Base-by-base conservation (phyloP, 2,797 vertebrate species). In the Sebastes minor region DNA sequence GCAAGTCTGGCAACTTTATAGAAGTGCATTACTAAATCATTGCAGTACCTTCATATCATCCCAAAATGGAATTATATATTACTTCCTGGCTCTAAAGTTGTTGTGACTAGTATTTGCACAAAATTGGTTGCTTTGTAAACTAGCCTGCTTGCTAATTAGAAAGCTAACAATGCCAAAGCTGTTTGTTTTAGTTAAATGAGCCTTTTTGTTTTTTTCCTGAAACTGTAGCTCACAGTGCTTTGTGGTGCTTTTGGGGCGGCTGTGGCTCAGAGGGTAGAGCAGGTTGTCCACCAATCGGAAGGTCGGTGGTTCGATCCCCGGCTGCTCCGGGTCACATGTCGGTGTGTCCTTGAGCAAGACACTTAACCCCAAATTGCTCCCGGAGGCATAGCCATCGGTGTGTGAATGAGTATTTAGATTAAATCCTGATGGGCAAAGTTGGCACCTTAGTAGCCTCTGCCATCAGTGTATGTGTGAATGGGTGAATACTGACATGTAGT, bases 91-190 rank as follows among this genome's bases (percentile, higher is more conserved):
- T 80, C 20, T 57, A 8, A 78, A 53, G 10, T 71, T 4, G 2
- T n/a, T 72, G 46, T 6, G 32, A 27, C 23, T 25, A 27, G 52
- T 63, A 57, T 79, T 66, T 70, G 49, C 61, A 79, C 28, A 60
- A 42, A 69, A 35, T 4, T 16, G 32, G 30, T 80, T 52, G 18
- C 55, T 63, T 61, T 74, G 57, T 59, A 66, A 72, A 52, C 49
- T 67, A 70, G 38, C 71, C 59, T 56, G 62, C 42, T 70, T 46
- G 22, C 64, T 81, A 62, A 74, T 81, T 76, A 76, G 25, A 23
- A 78, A 46, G 56, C 53, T 66, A 72, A 49, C 14, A 66, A 13
- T n/a, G 64, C 23, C 6, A 42, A 38, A 25, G 65, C 42, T 82
- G 63, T 65, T 76, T 81, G 32, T 46, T 74, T 70, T 78, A 62